These are phyloP conservation scores for Suillia variegata DNA, from an alignment of 2,888 invertebrate species.

Conservation along the genomic window DNA sequence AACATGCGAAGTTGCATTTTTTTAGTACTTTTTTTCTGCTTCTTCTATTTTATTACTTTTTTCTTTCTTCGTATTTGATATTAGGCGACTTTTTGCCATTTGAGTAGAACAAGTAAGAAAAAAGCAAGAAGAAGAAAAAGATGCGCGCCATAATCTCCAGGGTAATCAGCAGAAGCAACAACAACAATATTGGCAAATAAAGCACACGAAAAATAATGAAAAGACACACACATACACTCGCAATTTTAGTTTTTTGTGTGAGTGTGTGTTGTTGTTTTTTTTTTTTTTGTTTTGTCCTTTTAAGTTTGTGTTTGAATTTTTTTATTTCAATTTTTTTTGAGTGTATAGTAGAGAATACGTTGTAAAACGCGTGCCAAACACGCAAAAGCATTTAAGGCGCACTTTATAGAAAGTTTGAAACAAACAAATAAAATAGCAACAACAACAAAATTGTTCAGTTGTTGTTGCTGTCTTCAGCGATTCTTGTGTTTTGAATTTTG, in stretches of 20 bases:
- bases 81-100: not conserved
- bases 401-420: not conserved
- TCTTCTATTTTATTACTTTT: no score
- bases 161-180: slow-evolving; percentile 43
- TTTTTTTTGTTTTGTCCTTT: slow-evolving; percentile 5
- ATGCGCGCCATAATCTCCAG: slow-evolving; percentile 33
- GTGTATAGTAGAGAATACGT: slow-evolving; percentile 10
- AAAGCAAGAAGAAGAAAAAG: no score
- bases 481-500: no score
- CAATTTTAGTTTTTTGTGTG: not conserved
- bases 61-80: not conserved
- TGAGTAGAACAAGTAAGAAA: no score
- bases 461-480: no score
- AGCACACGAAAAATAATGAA: not conserved
- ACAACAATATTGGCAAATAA: slow-evolving; percentile 13
- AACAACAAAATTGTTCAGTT: no score
- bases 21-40: slow-evolving; percentile 1
- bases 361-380: slow-evolving; percentile 25
- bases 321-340: slow-evolving; percentile 7
- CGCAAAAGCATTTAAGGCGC: slow-evolving; percentile 8
- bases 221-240: no score
- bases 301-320: not conserved
- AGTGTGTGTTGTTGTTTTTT: not conserved
- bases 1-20: slow-evolving; percentile 7
- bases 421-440: no score